phyloP scores from a whole-genome alignment of 2,888 invertebrate species.

The Trypoxylon attenuatum region DNA sequence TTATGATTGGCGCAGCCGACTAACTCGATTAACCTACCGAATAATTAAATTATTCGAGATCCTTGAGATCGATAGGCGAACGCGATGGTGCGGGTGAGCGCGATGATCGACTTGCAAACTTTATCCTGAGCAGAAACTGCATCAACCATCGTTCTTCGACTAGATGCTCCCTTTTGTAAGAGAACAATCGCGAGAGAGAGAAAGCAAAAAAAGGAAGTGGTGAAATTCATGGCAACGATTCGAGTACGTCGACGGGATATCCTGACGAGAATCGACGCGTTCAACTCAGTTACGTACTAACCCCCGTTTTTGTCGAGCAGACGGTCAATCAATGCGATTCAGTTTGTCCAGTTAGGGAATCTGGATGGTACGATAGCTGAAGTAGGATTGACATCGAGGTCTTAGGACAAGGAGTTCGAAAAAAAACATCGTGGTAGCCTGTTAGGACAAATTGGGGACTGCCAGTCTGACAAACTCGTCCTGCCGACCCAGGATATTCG shows the following conservation, averaged over 20 bases:
- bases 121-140: neutral
- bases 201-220: neutral
- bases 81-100: too few relatives aligned
- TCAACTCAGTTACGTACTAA: neutral
- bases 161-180: constrained; percentile 11
- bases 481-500: constrained; percentile 48
- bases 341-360: constrained; percentile 63
- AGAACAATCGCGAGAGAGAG: neutral
- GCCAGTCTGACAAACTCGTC: constrained; percentile 61
- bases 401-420: constrained; percentile 64
- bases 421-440: constrained; percentile 64
- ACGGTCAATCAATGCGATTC: constrained; percentile 72
- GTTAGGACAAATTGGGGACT: constrained; percentile 73
- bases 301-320: constrained; percentile 21
- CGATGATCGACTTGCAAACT: constrained; percentile 39
- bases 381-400: constrained; percentile 40
- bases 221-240: too few relatives aligned
- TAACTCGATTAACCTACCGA: constrained; percentile 61
- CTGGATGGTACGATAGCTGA: constrained; percentile 28
- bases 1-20: constrained; percentile 55
- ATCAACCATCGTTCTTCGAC: constrained; percentile 14
- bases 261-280: neutral
- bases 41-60: constrained; percentile 66
- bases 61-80: constrained; percentile 50
- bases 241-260: neutral